phyloP scores from a whole-genome alignment of 2,113 vertebrate genomes.

The Ancistrus triradiatus region DNA sequence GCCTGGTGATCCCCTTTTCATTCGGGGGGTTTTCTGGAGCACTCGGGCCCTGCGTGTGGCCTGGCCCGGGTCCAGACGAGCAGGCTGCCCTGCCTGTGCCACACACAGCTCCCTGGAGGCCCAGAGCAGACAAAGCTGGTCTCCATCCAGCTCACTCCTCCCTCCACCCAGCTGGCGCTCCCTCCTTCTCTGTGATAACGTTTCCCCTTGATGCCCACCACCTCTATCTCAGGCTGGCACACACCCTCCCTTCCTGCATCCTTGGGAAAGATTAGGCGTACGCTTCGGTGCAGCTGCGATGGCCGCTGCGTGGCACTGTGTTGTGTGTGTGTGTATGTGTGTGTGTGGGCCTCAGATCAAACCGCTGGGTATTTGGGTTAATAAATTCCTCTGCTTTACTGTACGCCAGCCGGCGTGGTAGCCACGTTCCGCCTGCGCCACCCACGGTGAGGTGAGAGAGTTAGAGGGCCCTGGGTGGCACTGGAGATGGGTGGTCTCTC shows the following conservation, averaged over 20 bases:
- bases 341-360: conserved; percentile 45
- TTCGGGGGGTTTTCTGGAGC: conserved; percentile 60
- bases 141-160: conserved; percentile 54
- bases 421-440: conserved; percentile 33
- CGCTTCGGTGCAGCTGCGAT: conserved; percentile 23
- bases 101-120: conserved; percentile 59
- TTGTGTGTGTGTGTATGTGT: conserved; percentile 17
- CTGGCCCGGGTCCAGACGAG: conserved; percentile 64
- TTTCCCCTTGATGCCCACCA: conserved; percentile 36
- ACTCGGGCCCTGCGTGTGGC: conserved; percentile 60
- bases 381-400: conserved; percentile 32
- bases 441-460: conserved; percentile 30
- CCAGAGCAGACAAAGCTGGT: conserved; percentile 69
- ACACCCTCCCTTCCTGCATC: conserved; percentile 28
- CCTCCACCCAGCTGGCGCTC: conserved; percentile 7
- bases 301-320: conserved; percentile 41
- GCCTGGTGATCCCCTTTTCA: conserved; percentile 47
- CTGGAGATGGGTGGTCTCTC: conserved; percentile 45
- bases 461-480: conserved; percentile 32
- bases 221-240: conserved; percentile 23
- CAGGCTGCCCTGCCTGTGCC: conserved; percentile 59
- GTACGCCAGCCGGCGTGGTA: conserved; percentile 26
- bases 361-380: conserved; percentile 36
- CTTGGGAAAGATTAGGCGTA: conserved; percentile 22
- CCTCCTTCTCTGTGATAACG: conserved; percentile 45